phyloP scores from a whole-genome alignment of 2,113 vertebrate species.

The Onychostruthus taczanowskii region DNA sequence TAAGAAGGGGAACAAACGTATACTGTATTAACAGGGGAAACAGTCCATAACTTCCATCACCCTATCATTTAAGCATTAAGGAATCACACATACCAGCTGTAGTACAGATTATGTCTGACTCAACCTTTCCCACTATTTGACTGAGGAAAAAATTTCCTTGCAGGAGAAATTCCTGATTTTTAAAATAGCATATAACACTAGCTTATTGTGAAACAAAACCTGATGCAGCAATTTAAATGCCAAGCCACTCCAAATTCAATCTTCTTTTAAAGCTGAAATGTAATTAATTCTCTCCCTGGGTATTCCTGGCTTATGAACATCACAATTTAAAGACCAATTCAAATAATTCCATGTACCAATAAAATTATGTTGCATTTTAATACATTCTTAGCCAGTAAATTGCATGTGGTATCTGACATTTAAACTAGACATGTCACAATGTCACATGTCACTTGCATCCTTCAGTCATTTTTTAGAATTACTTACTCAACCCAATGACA shows the following conservation, averaged over 20 bases:
- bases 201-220: neutral
- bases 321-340: slow-evolving; percentile 4
- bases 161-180: neutral
- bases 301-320: neutral
- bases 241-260: slow-evolving; percentile 21
- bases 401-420: neutral
- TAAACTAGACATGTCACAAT: neutral
- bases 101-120: neutral
- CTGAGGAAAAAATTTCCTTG: neutral
- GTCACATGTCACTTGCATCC: neutral
- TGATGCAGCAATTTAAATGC: neutral
- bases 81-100: neutral
- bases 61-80: neutral
- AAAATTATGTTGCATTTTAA: neutral
- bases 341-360: neutral
- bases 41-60: neutral
- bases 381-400: neutral
- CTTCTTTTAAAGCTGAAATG: slow-evolving; percentile 32
- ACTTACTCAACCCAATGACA: neutral
- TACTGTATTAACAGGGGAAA: neutral
- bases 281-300: slow-evolving; percentile 3
- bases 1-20: fast-evolving
- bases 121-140: neutral
- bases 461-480: slow-evolving; percentile 1
- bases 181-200: neutral